phyloP scores from a whole-genome alignment of 2,113 vertebrate species.

The Oceanodroma tethys region DNA sequence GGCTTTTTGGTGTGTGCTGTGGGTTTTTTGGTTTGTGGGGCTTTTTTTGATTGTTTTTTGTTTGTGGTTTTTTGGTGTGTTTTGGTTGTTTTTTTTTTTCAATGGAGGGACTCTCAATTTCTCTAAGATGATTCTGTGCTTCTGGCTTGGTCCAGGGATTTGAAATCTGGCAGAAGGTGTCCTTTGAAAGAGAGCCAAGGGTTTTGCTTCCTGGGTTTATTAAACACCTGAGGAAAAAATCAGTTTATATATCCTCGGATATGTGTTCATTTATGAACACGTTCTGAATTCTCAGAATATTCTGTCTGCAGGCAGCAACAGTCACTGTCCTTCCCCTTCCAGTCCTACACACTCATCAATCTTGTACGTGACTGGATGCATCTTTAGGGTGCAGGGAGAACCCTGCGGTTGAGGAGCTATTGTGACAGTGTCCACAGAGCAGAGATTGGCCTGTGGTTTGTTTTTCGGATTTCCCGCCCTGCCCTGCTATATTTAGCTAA shows the following conservation, averaged over 20 bases:
- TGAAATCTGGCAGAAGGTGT: background rate
- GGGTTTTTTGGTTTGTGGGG: background rate
- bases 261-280: background rate
- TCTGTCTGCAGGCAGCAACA: background rate
- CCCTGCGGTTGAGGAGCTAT: background rate
- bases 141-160: background rate
- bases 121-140: background rate
- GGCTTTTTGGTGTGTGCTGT: background rate
- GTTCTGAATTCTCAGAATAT: background rate
- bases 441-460: background rate
- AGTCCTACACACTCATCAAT: background rate
- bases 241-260: background rate
- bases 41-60: background rate
- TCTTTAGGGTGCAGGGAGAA: background rate
- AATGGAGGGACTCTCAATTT: background rate
- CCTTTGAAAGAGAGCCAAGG: background rate
- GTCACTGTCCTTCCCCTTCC: background rate
- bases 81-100: background rate
- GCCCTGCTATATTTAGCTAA: background rate
- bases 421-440: background rate
- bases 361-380: background rate
- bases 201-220: background rate
- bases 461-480: background rate
- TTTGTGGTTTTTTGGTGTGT: background rate
- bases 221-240: background rate